Evolutionary conservation across 2,888 invertebrate species (phyloP).

Genomic region (Agriotes lineatus): DNA sequence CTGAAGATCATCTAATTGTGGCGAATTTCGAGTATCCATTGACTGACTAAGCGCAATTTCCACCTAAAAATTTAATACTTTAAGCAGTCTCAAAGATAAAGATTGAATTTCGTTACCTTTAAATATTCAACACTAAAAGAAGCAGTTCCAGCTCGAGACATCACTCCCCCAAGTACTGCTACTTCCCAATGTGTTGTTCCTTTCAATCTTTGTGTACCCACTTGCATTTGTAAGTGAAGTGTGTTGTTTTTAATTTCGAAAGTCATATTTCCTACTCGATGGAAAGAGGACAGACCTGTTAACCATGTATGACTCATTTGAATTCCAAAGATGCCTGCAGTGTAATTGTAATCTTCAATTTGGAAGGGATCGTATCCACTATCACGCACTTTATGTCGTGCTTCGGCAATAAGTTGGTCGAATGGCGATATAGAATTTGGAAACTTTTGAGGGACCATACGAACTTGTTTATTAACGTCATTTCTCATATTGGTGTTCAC

Average conservation of each 20-base stretch:
- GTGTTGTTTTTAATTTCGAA: conserved; percentile 80
- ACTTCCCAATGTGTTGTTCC: conserved; percentile 87
- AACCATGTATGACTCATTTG: conserved; percentile 82
- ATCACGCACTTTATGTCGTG: conserved; percentile 75
- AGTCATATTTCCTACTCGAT: conserved; percentile 83
- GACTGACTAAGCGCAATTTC: conserved; percentile 80
- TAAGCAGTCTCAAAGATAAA: too few species aligned
- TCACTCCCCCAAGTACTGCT: conserved; percentile 74
- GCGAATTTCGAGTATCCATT: conserved; percentile 80
- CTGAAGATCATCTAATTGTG: conserved; percentile 79
- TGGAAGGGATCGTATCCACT: conserved; percentile 82
- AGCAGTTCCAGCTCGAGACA: conserved; percentile 79
- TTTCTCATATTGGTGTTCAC: conserved; percentile 80
- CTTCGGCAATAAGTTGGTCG: conserved; percentile 84
- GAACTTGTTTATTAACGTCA: conserved; percentile 81
- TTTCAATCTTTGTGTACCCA: conserved; percentile 84
- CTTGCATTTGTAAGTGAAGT: conserved; percentile 75
- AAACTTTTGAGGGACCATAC: conserved; percentile 78
- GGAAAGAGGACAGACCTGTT: conserved; percentile 83
- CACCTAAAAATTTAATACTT: conserved; percentile 58
- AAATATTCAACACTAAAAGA: conserved; percentile 86
- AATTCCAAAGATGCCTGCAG: conserved; percentile 77
- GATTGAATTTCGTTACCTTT: too few species aligned
- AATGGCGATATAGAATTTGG: conserved; percentile 89
- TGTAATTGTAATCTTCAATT: conserved; percentile 80